Evolutionary conservation across 2,113 vertebrate species (phyloP), one percentile per base, ranked within the genome.

Genomic region (Alligator mississippiensis): DNA sequence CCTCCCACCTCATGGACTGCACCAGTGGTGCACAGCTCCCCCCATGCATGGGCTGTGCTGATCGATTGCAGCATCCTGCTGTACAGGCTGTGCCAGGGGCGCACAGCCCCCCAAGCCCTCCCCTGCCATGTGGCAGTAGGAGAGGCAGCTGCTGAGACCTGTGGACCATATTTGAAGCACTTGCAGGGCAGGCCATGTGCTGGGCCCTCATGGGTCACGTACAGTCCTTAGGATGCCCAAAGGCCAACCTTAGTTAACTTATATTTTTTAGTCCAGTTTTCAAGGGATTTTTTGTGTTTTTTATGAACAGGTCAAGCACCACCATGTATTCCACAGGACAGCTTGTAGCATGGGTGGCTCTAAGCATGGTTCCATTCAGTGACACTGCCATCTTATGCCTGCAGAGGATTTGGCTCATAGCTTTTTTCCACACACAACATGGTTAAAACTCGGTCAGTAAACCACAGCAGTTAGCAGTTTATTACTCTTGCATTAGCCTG

Each of bases 381-480:
- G 28, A 27, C 64, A 66, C 28, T 30, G 64, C 64, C 16, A 66
- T 47, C 47, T 47, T 47, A 47, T 47, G 47, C 47, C 47, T 47
- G 47, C 64, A n/a, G 64, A 68, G 17, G 16, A 19, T 68, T 68
- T 68, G n/a, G 64, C 64, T 66, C 28, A 66, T n/a, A 64, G 63
- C 25, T 28, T 28, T 15, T 68, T 27, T 19, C n/a, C 64, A 47
- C 16, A 19, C 28, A 30, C 28, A 15, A 68, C 18, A 9, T 68
- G n/a, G 28, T 66, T 66, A 66, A 66, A 17, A 66, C 25, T 17
- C 0, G 3, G 27, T 55, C 18, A 4, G 92, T 96, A 83, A 47
- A 92, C 92, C 94, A 95, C 90, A 90, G 92, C 87, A 96, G 89
- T 59, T 0, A 9, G 24, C 70, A 80, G 85, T 15, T 70, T n/a